Evolutionary conservation across 2,113 vertebrate genomes (phyloP).

Genomic region (Syngnathus typhle): DNA sequence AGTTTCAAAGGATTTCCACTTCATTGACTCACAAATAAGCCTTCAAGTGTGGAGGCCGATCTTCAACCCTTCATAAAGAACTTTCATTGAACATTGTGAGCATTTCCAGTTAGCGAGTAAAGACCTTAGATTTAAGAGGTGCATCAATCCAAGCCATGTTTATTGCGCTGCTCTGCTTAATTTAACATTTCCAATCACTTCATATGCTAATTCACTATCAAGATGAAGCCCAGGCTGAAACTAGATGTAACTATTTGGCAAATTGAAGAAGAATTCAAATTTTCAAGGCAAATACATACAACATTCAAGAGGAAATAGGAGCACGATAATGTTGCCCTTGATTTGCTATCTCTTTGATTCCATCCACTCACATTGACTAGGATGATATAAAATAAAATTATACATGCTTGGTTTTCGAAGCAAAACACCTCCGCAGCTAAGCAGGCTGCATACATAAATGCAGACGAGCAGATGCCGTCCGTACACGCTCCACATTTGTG

Average conservation of each 20-base stretch:
- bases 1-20: not conserved
- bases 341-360: not conserved
- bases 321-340: not conserved
- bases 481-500: constrained; percentile 12
- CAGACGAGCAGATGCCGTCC: constrained; percentile 1
- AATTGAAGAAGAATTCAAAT: too few relatives aligned
- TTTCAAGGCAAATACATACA: too few relatives aligned
- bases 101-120: not conserved
- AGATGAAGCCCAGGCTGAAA: not conserved
- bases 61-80: too few relatives aligned
- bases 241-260: not conserved
- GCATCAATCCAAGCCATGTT: not conserved
- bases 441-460: constrained; percentile 11
- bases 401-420: constrained; percentile 1
- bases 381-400: not conserved
- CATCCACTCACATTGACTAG: constrained; percentile 7
- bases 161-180: not conserved
- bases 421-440: constrained; percentile 5
- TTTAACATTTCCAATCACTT: not conserved
- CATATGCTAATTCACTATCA: constrained; percentile 3
- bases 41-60: too few relatives aligned
- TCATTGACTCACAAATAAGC: too few relatives aligned
- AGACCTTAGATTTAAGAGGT: not conserved
- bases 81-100: not conserved
- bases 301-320: too few relatives aligned